Conservation (phyloP, 2,113 vertebrate genomes). For the Sporophila hypoxantha region DNA sequence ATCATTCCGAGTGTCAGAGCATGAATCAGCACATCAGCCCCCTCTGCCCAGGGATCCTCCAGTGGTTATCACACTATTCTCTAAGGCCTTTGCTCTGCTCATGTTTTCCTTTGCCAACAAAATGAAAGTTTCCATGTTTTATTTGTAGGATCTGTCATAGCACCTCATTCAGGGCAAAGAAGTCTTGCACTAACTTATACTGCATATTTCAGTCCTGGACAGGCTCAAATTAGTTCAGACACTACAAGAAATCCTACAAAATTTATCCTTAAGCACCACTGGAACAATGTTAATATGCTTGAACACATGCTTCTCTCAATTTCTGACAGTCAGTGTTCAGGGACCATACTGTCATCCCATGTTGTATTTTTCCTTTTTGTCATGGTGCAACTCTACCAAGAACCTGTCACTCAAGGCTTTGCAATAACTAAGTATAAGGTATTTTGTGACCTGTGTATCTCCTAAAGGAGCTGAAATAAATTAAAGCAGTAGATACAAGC, state of each 20-base stretch:
- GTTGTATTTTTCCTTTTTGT: not conserved
- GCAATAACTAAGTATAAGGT: not conserved
- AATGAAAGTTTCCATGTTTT: not conserved
- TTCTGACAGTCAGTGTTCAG: not conserved
- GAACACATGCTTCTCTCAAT: not conserved
- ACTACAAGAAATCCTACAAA: not conserved
- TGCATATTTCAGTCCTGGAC: not conserved
- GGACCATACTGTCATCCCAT: not conserved
- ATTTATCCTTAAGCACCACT: not conserved
- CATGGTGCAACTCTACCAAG: not conserved
- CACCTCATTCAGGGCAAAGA: conserved; percentile 41
- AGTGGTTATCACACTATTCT: not conserved
- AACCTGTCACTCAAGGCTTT: not conserved
- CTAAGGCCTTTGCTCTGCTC: conserved; percentile 30
- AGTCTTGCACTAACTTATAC: not conserved
- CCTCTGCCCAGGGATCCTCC: not conserved
- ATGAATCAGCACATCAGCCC: conserved; percentile 43
- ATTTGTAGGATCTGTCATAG: conserved; percentile 30
- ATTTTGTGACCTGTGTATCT: not conserved
- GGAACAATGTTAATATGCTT: not conserved
- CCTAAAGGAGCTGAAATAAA: not conserved
- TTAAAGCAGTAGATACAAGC: not conserved
- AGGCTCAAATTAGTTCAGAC: not conserved
- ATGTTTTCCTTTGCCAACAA: not conserved
- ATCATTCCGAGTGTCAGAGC: not conserved